Base-by-base conservation (phyloP, 2,797 vertebrate species). In the Buceros bicornis region DNA sequence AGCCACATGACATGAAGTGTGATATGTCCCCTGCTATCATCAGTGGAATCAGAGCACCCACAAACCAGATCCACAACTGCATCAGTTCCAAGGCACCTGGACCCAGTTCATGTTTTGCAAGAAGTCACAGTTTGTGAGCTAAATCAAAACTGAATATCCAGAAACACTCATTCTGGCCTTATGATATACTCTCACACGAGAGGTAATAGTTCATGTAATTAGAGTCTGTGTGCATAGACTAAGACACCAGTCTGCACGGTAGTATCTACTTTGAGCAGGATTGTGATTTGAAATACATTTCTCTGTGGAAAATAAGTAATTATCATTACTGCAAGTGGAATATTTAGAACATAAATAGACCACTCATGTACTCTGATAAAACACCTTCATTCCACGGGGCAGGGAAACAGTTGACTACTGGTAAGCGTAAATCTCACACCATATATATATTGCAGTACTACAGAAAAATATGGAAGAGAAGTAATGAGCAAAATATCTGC, bases 131-230 rank as follows among this genome's bases (percentile, higher is more conserved):
- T 65, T 42, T 54, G 33, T 71, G 33, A 93, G 42, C 50, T 83
- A 91, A 89, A 86, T 65, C 76, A 81, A 78, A 95, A 82, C 37
- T 33, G 15, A 90, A 86, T 81, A 74, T 65, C 45, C 33, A 83
- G 15, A 31, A 82, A 29, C 21, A 37, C 16, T 81, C 57, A 15
- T 40, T 81, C 33, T 67, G n/a, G 33, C 80, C 37, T 86, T 71
- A 58, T 6, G 48, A 61, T 74, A 85, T 71, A 82, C 20, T 64
- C 56, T 95, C 88, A 83, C 73, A 53, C 40, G 15, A 94, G 66
- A 65, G 21, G 50, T 69, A 90, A 61, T 20, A 76, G 83, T 54
- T 93, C 58, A 42, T 72, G 70, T 61, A 88, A 86, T 86, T 69
- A 83, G 61, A 90, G n/a, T 53, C 45, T 74, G 29, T 43, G 56